Evolutionary conservation across 2,797 vertebrate genomes (phyloP), one percentile per base, ranked within the genome.

Genomic region (Martes flavigula): DNA sequence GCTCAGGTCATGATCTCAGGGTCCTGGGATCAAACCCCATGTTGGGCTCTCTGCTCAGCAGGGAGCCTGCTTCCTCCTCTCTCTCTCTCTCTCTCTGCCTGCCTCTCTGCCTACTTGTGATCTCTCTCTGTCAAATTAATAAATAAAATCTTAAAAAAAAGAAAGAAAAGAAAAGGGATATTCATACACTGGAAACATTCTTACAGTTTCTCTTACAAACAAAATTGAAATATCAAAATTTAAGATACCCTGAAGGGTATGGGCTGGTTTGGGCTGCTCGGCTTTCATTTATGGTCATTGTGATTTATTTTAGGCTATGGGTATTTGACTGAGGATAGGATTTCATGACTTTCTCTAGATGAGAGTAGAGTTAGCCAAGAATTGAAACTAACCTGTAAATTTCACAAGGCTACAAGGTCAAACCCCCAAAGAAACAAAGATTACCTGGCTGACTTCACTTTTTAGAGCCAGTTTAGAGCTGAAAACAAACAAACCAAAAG

Each of bases 301-400:
- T 83, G 12, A 66, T 89, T 85, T 83, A 87, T 48, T 85, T 94
- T 70, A 84, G 40, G 30, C 46, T 73, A 10, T 32, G 20, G 13
- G 3, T 14, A 84, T 93, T 96, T 94, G 18, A 89, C 79, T 25
- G 13, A 68, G 23, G 32, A 46, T 35, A 48, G 60, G 51, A 68
- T 82, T 95, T 96, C 51, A 96, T 38, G 79, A 78, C 27, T 91
- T 9, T 92, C n/a, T 43, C n/a, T 81, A 64, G 25, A 96, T 48
- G 13, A 94, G 0, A 58, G 54, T 43, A 91, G 27, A 85, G 51
- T 87, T 60, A 48, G 35, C 46, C 40, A 72, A 95, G 62, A 82
- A 62, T 62, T 90, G 48, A 92, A 97, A 93, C 18, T 78, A 60
- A 12, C 48, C 70, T 56, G 70, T 25, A 87, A 87, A 90, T 77